These are phyloP conservation scores for Scolopax mira DNA, from an alignment of 2,113 vertebrate genomes.

Conservation along the genomic window DNA sequence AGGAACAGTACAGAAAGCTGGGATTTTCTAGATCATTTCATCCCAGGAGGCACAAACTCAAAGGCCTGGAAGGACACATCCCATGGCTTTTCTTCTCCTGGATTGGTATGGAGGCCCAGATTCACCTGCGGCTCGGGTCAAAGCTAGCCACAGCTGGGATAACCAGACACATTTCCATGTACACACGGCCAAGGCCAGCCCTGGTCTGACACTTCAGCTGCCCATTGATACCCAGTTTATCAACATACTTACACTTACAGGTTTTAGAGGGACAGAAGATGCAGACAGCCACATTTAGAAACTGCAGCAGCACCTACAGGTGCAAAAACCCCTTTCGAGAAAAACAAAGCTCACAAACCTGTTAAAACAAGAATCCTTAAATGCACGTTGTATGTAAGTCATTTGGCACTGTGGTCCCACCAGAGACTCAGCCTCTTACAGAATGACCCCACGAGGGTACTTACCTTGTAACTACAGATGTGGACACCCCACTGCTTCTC, in stretches of 20 bases:
- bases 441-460: not conserved
- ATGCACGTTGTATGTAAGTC: too few relatives aligned
- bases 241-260: not conserved
- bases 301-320: not conserved
- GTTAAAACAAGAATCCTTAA: too few relatives aligned
- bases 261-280: not conserved
- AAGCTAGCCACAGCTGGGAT: not conserved
- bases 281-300: not conserved
- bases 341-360: not conserved
- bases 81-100: not conserved
- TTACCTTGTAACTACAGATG: not conserved
- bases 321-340: rapidly evolving
- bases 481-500: not conserved
- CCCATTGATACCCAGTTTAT: rapidly evolving
- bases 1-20: not conserved
- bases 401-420: too few relatives aligned
- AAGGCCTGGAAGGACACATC: not conserved
- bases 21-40: not conserved
- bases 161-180: too few relatives aligned
- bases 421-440: not conserved
- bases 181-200: not conserved
- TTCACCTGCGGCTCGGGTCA: not conserved
- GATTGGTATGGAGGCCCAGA: not conserved
- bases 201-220: not conserved
- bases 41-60: not conserved